These are phyloP conservation scores for Micromys minutus DNA, from an alignment of 2,113 vertebrate genomes.

Conservation along the genomic window DNA sequence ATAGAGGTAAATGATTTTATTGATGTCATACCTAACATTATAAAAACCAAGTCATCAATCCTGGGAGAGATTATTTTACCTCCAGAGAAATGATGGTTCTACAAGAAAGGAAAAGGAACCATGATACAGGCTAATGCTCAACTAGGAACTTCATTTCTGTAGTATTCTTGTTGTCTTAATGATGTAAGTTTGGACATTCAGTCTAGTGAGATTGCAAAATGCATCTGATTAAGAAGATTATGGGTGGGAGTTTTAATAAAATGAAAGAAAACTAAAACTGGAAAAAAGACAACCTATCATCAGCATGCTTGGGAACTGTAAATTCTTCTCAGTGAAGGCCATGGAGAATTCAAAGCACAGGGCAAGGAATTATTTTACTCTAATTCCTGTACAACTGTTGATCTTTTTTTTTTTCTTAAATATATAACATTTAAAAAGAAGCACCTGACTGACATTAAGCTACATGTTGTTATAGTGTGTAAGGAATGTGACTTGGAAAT, in stretches of 20 bases:
- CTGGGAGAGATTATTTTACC: not conserved
- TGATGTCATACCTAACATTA: not conserved
- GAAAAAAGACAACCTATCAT: not conserved
- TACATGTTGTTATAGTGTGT: not conserved
- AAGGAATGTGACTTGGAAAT: not conserved
- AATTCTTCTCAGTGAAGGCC: not conserved
- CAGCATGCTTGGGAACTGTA: not conserved
- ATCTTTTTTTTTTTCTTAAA: not conserved
- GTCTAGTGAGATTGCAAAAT: not conserved
- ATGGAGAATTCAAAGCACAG: rapidly evolving
- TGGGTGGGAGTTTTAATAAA: not conserved
- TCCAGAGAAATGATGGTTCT: not conserved
- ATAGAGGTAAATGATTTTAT: not conserved
- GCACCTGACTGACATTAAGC: not conserved
- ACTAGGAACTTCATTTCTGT: not conserved
- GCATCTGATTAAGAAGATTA: not conserved
- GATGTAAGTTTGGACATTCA: not conserved
- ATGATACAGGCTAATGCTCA: not conserved
- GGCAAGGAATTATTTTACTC: not conserved
- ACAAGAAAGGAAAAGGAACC: not conserved
- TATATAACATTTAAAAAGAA: not conserved
- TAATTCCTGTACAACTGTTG: not conserved
- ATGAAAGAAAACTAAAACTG: not conserved
- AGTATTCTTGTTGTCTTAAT: not conserved
- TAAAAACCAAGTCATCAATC: not conserved